Base-by-base conservation (phyloP, 2,888 invertebrate genomes). In the Rugalucina vietnamica region DNA sequence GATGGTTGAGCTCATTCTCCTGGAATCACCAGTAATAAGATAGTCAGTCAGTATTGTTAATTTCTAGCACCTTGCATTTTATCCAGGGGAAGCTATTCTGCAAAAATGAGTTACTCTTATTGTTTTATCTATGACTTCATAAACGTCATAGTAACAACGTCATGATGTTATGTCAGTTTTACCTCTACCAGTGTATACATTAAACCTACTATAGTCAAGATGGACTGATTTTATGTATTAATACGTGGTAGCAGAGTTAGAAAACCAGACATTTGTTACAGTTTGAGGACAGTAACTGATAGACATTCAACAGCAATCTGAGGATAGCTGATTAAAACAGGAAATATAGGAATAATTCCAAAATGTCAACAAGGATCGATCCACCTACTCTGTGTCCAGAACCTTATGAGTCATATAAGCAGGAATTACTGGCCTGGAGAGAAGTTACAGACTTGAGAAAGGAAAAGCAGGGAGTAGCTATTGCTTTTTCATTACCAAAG, bases 401-500 rank as follows among this genome's bases (percentile, higher is more conserved):
- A 76, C 50, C 76, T 29, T 84, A 87, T 79, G 78, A 86, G 69
- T 57, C 77, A 14, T 88, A 84, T 37, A 88, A 88, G 54, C 82
- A 84, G 70, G 81, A 87, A 78, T 32, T 87, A 29, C 60, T 86
- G 57, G 87, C 89, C 14, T 85, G 85, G 81, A 82, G 75, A 74
- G 87, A 87, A 81, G 72, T 84, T 24, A 88, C 87, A 32, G 84
- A 87, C 27, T 43, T 86, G 32, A 76, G 50, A 37, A 82, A 82
- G 71, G 50, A 77, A 34, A 87, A 89, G 54, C 78, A 75, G 74
- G 80, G 85, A 50, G 81, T 88, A 32, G 88, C 76, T 34, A 81
- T 89, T 70, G 89, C 88, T 27, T 73, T 89, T 14, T 73, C 81
- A 24, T 72, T 89, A 27, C 86, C 87, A 49, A 77, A 89, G 72